Conservation (phyloP, 2,888 invertebrate genomes). For the Mesopsocus fuscifrons region DNA sequence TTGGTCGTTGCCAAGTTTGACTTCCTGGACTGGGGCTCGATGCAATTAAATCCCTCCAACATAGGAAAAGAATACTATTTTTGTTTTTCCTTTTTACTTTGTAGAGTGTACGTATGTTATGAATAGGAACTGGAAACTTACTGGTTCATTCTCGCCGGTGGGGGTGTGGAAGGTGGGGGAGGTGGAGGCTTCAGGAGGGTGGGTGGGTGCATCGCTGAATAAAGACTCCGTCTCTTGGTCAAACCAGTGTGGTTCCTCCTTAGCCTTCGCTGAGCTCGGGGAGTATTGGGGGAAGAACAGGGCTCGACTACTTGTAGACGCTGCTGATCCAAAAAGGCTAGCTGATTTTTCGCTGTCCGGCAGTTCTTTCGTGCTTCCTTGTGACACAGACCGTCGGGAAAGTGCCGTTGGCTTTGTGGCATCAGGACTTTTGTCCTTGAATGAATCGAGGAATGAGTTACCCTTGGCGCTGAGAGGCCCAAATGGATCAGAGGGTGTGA, state of each 20-base stretch:
- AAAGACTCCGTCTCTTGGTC: slow-evolving; percentile 28
- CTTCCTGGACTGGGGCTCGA: too few species aligned
- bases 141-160: not conserved
- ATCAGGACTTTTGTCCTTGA: slow-evolving; percentile 27
- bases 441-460: slow-evolving; percentile 60
- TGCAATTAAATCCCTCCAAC: too few species aligned
- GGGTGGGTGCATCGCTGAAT: slow-evolving; percentile 24
- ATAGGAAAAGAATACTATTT: too few species aligned
- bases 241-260: slow-evolving; percentile 25
- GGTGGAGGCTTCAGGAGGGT: slow-evolving; percentile 6
- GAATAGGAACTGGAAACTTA: too few species aligned
- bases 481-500: slow-evolving; percentile 49
- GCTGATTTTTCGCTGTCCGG: not conserved
- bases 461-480: slow-evolving; percentile 25
- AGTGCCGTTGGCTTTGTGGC: slow-evolving; percentile 22
- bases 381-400: slow-evolving; percentile 19
- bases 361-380: not conserved
- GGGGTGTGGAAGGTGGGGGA: slow-evolving; percentile 10
- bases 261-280: not conserved
- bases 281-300: slow-evolving; percentile 6
- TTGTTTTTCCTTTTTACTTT: too few species aligned
- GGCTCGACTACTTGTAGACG: slow-evolving; percentile 14
- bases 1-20: too few species aligned
- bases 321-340: slow-evolving; percentile 12
- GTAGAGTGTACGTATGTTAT: too few species aligned